A percentile compares a stretch with the other conserved stretches of the same genome.
phyloP scores from a whole-genome alignment of 1,140 invertebrate species.

The Zaprionus ornatus region DNA sequence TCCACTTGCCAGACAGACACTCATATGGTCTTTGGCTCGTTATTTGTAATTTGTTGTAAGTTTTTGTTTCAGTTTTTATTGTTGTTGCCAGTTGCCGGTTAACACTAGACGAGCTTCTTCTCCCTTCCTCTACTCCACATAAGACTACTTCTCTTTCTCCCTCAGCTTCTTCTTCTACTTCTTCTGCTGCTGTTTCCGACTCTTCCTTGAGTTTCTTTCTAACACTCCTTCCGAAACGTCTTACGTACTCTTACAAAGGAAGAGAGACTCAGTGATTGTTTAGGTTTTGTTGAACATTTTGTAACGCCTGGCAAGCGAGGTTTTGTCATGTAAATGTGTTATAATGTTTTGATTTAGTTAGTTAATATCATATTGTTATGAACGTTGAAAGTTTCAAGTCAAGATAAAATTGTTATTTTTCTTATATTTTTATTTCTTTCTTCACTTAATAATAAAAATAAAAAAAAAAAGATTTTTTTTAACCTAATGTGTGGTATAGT shows the following conservation, averaged over 20 bases:
- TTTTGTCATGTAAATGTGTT: no score
- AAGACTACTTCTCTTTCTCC: background rate
- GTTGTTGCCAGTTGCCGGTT: constrained; percentile 56
- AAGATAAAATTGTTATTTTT: no score
- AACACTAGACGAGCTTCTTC: constrained; percentile 6
- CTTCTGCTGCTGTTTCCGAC: background rate
- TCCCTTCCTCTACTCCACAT: background rate
- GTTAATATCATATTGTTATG: no score
- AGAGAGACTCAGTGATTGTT: background rate
- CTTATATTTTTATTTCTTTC: no score
- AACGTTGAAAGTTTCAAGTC: no score
- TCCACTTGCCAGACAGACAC: constrained; percentile 24
- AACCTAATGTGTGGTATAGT: no score
- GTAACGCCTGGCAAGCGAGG: background rate
- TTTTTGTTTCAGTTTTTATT: constrained; percentile 78
- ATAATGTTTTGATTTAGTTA: no score
- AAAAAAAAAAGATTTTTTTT: no score
- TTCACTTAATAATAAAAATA: no score
- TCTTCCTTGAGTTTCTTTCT: background rate
- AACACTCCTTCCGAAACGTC: constrained; percentile 6
- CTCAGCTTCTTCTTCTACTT: background rate
- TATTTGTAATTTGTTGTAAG: constrained; percentile 81
- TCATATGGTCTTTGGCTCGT: constrained; percentile 63
- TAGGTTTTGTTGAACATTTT: background rate
- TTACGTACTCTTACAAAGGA: background rate